phyloP scores from a whole-genome alignment of 1,140 invertebrate genomes.

The Drosophila teissieri region DNA sequence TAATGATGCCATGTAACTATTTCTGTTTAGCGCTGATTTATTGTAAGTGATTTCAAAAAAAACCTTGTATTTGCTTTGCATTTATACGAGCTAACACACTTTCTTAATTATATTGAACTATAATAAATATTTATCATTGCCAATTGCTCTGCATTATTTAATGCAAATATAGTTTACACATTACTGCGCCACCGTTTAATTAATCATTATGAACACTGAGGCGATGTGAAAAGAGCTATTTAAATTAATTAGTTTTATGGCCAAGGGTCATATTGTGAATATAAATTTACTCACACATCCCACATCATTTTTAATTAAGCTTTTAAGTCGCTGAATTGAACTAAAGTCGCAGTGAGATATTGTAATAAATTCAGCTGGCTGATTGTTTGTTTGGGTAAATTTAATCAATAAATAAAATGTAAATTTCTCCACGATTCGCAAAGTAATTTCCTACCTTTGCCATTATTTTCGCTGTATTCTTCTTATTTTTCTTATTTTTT shows the following conservation, averaged over 20 bases:
- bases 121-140: not conserved
- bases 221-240: not conserved
- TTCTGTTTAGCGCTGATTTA: no score
- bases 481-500: slow-evolving; percentile 1
- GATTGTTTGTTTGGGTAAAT: slow-evolving; percentile 19
- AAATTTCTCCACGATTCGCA: slow-evolving; percentile 17
- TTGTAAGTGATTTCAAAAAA: no score
- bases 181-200: not conserved
- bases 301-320: slow-evolving; percentile 39
- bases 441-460: slow-evolving; percentile 23
- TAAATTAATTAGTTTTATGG: slow-evolving; percentile 29
- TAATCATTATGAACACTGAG: not conserved
- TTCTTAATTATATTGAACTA: not conserved
- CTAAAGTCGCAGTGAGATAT: slow-evolving; percentile 12
- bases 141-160: not conserved
- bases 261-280: slow-evolving; percentile 5
- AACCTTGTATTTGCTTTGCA: no score
- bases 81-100: no score
- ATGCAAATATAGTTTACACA: no score
- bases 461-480: slow-evolving; percentile 7
- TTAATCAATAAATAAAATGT: slow-evolving; percentile 45
- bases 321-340: slow-evolving; percentile 21
- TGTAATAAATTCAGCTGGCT: slow-evolving; percentile 25
- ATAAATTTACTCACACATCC: slow-evolving; percentile 4
- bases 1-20: not conserved